Evolutionary conservation across 1,140 invertebrate genomes (phyloP).

Genomic region (Apolygus lucorum): DNA sequence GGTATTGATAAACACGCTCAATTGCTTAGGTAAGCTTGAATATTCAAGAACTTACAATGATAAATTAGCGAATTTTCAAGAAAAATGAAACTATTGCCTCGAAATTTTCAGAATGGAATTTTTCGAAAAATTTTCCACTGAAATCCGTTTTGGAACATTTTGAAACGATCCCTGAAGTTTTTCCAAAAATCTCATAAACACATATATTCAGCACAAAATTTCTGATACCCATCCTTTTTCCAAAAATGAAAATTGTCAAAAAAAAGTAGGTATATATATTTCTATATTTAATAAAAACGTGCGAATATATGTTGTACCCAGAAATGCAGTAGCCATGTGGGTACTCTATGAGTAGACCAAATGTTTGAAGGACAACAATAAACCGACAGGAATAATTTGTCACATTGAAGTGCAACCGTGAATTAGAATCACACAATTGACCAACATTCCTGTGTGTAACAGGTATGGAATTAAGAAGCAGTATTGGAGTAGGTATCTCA

Average conservation of each 20-base stretch:
- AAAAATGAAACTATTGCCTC: too few relatives aligned
- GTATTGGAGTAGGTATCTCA: not conserved
- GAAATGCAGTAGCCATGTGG: too few relatives aligned
- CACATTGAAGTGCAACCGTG: not conserved
- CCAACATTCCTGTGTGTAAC: not conserved
- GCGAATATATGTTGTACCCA: too few relatives aligned
- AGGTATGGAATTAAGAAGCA: not conserved
- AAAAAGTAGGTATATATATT: not conserved
- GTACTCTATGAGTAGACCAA: not conserved
- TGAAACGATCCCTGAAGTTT: too few relatives aligned
- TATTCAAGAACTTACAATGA: too few relatives aligned
- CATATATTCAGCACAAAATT: not conserved
- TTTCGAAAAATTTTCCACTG: too few relatives aligned
- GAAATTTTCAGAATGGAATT: too few relatives aligned
- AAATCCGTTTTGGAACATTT: too few relatives aligned
- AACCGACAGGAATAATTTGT: not conserved
- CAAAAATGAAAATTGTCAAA: too few relatives aligned
- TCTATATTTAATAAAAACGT: not conserved
- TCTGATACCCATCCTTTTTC: too few relatives aligned
- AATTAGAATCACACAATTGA: not conserved
- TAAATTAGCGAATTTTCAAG: not conserved
- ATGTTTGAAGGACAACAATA: not conserved
- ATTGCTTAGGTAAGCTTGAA: not conserved
- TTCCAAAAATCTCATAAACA: not conserved
- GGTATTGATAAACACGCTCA: not conserved